Conservation (phyloP, 2,888 invertebrate species). For the Caenorhabditis sulstoni region DNA sequence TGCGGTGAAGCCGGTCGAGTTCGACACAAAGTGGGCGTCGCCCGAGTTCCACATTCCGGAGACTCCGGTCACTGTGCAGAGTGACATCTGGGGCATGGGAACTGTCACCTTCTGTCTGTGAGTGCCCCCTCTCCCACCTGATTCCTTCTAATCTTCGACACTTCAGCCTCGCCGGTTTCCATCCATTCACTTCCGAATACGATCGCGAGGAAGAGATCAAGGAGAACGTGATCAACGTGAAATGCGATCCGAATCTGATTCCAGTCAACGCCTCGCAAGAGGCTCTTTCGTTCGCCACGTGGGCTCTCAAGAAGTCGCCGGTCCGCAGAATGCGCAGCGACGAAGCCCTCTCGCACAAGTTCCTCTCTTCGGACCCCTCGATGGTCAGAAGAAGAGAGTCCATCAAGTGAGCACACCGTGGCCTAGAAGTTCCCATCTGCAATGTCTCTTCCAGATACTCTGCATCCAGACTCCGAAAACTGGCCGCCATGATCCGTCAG, state of each 20-base stretch:
- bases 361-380: slow-evolving; percentile 93
- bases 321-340: slow-evolving; percentile 92
- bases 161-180: slow-evolving; percentile 88
- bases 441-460: slow-evolving; percentile 61
- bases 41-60: slow-evolving; percentile 81
- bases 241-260: slow-evolving; percentile 93
- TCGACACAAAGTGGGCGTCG: slow-evolving; percentile 77
- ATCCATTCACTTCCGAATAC: slow-evolving; percentile 89
- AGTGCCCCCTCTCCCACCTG: slow-evolving; percentile 75
- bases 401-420: slow-evolving; percentile 73
- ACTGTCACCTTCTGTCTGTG: slow-evolving; percentile 91
- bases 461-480: slow-evolving; percentile 68
- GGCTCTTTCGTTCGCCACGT: slow-evolving; percentile 93
- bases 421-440: neutral
- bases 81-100: slow-evolving; percentile 95
- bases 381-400: slow-evolving; percentile 92
- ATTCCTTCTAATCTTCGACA: neutral
- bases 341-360: slow-evolving; percentile 95
- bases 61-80: slow-evolving; percentile 90
- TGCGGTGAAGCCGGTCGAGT: slow-evolving; percentile 58
- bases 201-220: slow-evolving; percentile 87
- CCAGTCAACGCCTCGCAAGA: slow-evolving; percentile 95
- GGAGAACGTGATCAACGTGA: slow-evolving; percentile 87
- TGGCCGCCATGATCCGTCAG: slow-evolving; percentile 67
- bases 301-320: slow-evolving; percentile 94